Evolutionary conservation across 2,797 vertebrate genomes (phyloP), one percentile per base, ranked within the genome.

Genomic region (Ciconia nigra): DNA sequence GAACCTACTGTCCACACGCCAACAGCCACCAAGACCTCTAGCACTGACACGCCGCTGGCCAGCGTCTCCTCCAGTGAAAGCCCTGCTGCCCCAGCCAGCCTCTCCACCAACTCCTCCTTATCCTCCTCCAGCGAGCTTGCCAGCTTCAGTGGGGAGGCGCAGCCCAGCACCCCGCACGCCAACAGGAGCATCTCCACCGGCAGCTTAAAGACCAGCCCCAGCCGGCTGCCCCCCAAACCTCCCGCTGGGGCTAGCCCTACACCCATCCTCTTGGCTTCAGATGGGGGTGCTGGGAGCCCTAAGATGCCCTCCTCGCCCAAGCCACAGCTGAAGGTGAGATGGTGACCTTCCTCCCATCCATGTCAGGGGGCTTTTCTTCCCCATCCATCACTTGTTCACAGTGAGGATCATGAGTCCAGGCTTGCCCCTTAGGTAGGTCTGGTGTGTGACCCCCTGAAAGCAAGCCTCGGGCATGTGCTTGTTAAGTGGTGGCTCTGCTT

Each of bases 1-100:
- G 99, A 99, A 97, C 99, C 99, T 26, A 99, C 98, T 4, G 99
- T 99, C 96, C 98, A 98, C 15, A 98, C 96, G 0, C 98, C 99
- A 0, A 89, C 96, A 2, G 96, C 97, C 42, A 62, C 98, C 4
- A 52, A 96, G 24, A 91, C 97, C 61, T 97, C 97, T 24, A 92
- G 96, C 9, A 39, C 97, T 37, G 96, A 93, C 21, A 47, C 33
- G 3, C 97, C 97, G 0, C 90, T 97, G 58, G 62, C 95, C 83
- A 96, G 96, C 1, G 3, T 97, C 74, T 97, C 98, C 1, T 96
- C 97, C 39, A 96, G 97, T 2, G 98, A 98, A 85, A 98, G 97
- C 89, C 99, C 99, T 12, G 98, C 98, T 69, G 92, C 85, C 42
- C 98, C 98, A 7, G 98, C 98, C 87, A 98, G 98, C 39, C 98